phyloP scores from a whole-genome alignment of 2,113 vertebrate species.

The Notechis scutatus region DNA sequence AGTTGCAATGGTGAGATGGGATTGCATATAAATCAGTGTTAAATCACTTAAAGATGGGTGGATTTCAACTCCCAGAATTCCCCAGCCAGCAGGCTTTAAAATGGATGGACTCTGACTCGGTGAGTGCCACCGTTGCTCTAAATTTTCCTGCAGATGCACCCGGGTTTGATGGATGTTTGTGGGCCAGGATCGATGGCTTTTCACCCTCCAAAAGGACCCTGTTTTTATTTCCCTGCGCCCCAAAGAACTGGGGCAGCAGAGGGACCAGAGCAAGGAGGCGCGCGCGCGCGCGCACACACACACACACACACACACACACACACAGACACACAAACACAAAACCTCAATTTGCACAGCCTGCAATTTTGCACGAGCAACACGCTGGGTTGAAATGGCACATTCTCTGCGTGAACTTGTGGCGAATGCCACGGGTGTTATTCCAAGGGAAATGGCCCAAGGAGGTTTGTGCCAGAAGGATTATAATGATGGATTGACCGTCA shows the following conservation, averaged over 20 bases:
- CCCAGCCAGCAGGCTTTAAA: too few relatives aligned
- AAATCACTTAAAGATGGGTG: background rate
- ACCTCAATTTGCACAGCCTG: background rate
- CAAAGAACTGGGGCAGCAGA: background rate
- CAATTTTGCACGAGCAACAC: background rate
- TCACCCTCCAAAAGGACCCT: too few relatives aligned
- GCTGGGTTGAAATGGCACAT: background rate
- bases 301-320: too few relatives aligned
- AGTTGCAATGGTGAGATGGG: background rate
- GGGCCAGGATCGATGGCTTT: background rate
- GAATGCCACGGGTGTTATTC: background rate
- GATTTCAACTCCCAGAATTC: too few relatives aligned
- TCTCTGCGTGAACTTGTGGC: background rate
- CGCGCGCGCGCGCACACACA: too few relatives aligned
- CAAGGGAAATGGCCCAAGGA: background rate
- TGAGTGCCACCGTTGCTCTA: accelerated
- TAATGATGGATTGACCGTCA: too few relatives aligned
- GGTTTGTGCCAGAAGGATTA: background rate
- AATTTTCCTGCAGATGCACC: background rate
- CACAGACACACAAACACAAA: too few relatives aligned
- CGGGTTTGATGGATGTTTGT: accelerated
- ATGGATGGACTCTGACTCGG: too few relatives aligned
- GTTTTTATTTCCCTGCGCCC: background rate
- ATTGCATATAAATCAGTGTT: background rate
- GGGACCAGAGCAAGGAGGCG: background rate